Evolutionary conservation across 2,797 vertebrate genomes (phyloP), one percentile per base, ranked within the genome.

Genomic region (Chelon auratus): DNA sequence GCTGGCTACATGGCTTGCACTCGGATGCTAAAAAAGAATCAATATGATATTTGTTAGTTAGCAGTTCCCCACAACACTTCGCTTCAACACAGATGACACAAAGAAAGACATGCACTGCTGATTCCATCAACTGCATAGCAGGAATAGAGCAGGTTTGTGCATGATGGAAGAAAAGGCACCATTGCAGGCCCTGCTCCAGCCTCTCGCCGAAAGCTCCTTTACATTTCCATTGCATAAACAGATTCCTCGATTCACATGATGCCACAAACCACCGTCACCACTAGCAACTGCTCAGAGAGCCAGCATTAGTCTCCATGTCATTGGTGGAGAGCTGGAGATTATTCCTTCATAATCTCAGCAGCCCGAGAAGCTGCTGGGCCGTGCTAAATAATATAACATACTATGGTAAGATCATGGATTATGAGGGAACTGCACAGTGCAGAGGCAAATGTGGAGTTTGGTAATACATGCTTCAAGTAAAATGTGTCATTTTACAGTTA

Each of bases 11-110:
- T 0, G 96, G 93, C 80, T 98, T 98, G 88, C 95, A 92, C 75
- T 98, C 97, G 0, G 96, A 97, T 1, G 91, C 97, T 98, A 78
- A 39, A 87, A 85, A 55, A 45, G 3, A 73, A 82, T 5, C 10
- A 47, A 63, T 50, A 53, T 33, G 37, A 66, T 40, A 30, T 67
- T 56, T 55, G 54, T 55, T 59, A 58, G 53, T 60, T 24, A 42
- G 3, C 22, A 42, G 6, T 39, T 62, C 8, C 57, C 7, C 7
- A 52, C 43, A 39, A 47, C 2, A 1, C 13, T 72, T 13, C 15
- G 36, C 50, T 22, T 52, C 18, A 47, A 9, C 9, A n/a, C 47
- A 43, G 17, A 15, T 14, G 15, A 14, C 40, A 42, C 13, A 48
- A 47, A 5, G n/a, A 75, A 57, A 64, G 22, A 4, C 18, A 26